Percentiles rank a stretch among this genome's conserved stretches.
These are phyloP conservation scores for Crocidura indochinensis DNA, from an alignment of 2,797 vertebrate genomes.

Conservation along the genomic window DNA sequence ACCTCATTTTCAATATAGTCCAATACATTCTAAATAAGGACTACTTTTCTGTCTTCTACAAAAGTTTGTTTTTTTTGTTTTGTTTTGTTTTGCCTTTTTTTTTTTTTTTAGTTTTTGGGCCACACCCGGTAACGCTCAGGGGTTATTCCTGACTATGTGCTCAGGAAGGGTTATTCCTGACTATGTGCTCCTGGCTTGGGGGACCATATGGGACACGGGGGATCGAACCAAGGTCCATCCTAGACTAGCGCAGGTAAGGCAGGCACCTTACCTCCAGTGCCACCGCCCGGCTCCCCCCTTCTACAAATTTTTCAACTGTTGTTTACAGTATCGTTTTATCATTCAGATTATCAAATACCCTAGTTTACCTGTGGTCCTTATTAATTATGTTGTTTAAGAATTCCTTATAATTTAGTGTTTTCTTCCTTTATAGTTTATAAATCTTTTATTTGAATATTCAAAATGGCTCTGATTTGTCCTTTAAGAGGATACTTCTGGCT, in stretches of 20 bases:
- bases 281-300: too few species aligned
- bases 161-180: too few species aligned
- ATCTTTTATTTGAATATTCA: background rate
- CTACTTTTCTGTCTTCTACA: background rate
- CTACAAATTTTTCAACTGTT: background rate
- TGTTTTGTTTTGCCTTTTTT: too few species aligned
- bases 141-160: too few species aligned
- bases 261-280: too few species aligned
- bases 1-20: background rate
- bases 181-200: too few species aligned
- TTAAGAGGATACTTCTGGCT: background rate
- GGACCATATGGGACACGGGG: too few species aligned
- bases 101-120: too few species aligned
- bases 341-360: background rate
- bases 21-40: background rate
- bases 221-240: too few species aligned
- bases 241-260: too few species aligned
- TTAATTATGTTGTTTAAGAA: background rate
- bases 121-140: too few species aligned
- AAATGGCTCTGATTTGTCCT: background rate
- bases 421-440: slow-evolving; percentile 25
- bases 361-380: background rate
- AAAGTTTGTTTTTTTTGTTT: too few species aligned
- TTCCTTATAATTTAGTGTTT: slow-evolving; percentile 1
- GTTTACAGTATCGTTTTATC: background rate